Base-by-base conservation (phyloP, 2,888 invertebrate species). In the Diarsia brunnea region DNA sequence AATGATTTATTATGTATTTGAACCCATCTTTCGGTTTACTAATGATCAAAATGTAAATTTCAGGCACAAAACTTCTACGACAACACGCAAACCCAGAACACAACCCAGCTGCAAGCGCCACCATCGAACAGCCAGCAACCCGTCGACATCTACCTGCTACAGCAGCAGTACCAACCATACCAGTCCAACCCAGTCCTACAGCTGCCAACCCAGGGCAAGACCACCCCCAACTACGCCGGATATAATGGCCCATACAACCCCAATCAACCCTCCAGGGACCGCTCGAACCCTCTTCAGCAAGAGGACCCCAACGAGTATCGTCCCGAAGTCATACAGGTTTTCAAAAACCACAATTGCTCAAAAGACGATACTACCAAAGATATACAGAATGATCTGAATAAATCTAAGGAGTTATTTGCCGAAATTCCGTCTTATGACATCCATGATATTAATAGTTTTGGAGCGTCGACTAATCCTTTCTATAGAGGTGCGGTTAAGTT, bases 261-360 rank as follows among this genome's bases (percentile, higher is more conserved):
- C 60, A 80, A n/a, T 53, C 67, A 27, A 31, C 64, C 69, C 31
- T 19, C 12, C 27, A 71, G 53, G 70, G 78, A 76, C 19, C 58
- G 75, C 78, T 85, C 92, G 14, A 89, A 85, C 88, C 90, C 91
- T 93, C 91, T 92, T 90, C 86, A 76, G 38, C 88, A 88, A 91
- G 94, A 94, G 81, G 92, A 87, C 65, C 78, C 79, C 31, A 84
- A 84, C 60, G 93, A 94, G 89, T 90, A 85, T 70, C 79, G 84
- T 45, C 88, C 90, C 53, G 91, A 93, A 49, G 89, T 95, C 45
- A 91, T 96, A 4, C 93, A 93, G 90, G 94, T 96, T 3, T 96
- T 96, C 73, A 96, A 95, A 89, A 90, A 95, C 80, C 93, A 93
- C 58, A 95, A 95, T 73, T 96, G 96, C 79, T 89, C 93, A 21